phyloP scores from a whole-genome alignment of 2,888 invertebrate genomes.

The Eupsilia transversa region DNA sequence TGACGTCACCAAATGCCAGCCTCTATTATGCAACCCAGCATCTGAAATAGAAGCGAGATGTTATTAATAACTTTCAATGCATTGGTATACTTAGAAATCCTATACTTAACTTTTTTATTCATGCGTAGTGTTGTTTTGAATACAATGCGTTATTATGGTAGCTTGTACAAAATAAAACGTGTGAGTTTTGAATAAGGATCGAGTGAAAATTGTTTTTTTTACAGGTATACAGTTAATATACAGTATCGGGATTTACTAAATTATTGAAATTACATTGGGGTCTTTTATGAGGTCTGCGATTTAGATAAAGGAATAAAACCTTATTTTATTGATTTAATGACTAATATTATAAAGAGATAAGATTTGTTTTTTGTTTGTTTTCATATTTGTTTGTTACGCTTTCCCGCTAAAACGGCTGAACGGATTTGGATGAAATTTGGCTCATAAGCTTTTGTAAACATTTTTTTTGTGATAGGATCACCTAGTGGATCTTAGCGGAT shows the following conservation, averaged over 20 bases:
- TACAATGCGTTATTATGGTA: background rate
- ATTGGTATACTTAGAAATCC: conserved; percentile 42
- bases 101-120: conserved; percentile 2
- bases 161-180: background rate
- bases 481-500: too few species aligned
- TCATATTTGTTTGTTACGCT: too few species aligned
- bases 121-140: conserved; percentile 4
- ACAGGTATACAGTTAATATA: background rate
- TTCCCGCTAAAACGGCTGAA: too few species aligned
- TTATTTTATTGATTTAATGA: background rate
- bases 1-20: conserved; percentile 84
- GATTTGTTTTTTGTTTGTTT: too few species aligned
- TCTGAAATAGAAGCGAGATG: conserved; percentile 77
- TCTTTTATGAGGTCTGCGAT: background rate
- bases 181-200: background rate
- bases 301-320: background rate
- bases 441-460: too few species aligned
- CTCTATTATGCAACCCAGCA: conserved; percentile 84
- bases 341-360: too few species aligned
- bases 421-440: too few species aligned
- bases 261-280: background rate
- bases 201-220: background rate
- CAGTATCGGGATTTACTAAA: background rate
- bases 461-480: too few species aligned
- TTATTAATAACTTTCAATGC: conserved; percentile 80